Evolutionary conservation across 1,140 invertebrate species (phyloP).

Genomic region (Drosophila melanogaster): DNA sequence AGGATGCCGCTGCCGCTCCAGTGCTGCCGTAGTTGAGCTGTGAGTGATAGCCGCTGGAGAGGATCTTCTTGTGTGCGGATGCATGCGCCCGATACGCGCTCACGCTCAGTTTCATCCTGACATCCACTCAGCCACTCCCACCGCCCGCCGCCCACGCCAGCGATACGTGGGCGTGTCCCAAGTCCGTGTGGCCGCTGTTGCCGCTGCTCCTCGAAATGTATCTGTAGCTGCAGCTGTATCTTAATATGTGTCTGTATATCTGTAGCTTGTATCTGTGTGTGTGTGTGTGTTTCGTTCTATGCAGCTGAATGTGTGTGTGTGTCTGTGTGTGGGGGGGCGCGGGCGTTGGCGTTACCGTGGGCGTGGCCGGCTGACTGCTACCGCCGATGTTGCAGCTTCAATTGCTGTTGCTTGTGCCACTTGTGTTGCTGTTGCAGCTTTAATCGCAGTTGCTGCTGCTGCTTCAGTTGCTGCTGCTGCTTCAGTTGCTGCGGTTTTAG

Average conservation of each 20-base stretch:
- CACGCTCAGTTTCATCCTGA: conserved; percentile 91
- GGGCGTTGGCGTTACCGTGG: conserved; percentile 11
- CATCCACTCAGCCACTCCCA: conserved; percentile 52
- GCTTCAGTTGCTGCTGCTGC: background rate
- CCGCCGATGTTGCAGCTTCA: background rate
- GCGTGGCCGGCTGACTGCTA: conserved; percentile 9
- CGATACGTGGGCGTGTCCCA: conserved; percentile 16
- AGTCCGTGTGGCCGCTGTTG: background rate
- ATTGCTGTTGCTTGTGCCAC: conserved; percentile 1
- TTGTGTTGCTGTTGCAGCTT: conserved; percentile 1
- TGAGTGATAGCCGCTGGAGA: conserved; percentile 90
- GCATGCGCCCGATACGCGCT: conserved; percentile 93
- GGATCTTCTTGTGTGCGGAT: conserved; percentile 92
- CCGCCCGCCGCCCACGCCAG: conserved; percentile 17
- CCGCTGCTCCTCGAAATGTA: background rate
- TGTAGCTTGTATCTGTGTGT: background rate
- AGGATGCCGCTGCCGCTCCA: conserved; percentile 86
- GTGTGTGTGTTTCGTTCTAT: background rate
- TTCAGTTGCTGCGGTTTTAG: background rate
- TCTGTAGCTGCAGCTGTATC: background rate
- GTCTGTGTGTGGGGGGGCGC: background rate
- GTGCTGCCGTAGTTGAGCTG: conserved; percentile 92
- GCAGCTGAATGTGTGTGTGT: background rate
- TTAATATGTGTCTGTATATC: background rate
- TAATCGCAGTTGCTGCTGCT: background rate